These are phyloP conservation scores for Aleiodes leptofemur DNA, from an alignment of 2,888 invertebrate genomes.

Conservation along the genomic window DNA sequence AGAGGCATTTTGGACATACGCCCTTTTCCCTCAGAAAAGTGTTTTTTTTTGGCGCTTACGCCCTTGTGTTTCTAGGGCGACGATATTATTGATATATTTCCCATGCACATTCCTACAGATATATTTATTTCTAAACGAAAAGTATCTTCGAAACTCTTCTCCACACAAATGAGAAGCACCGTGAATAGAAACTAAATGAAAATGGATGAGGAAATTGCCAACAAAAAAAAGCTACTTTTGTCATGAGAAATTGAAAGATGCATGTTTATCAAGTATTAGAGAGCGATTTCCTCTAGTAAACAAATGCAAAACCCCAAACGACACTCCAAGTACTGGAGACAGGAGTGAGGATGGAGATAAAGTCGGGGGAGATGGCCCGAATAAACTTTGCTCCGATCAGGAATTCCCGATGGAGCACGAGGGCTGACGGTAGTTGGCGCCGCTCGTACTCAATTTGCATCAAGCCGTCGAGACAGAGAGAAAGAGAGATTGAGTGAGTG, in stretches of 20 bases:
- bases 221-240: neutral
- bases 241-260: neutral
- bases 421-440: constrained; percentile 60
- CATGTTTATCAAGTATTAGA: constrained; percentile 54
- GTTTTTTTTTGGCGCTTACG: no score
- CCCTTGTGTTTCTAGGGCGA: no score
- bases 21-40: no score
- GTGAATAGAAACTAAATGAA: constrained; percentile 10
- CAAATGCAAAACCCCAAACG: constrained; percentile 66
- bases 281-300: constrained; percentile 56
- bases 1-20: no score
- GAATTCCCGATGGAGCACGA: constrained; percentile 62
- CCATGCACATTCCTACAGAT: no score
- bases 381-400: constrained; percentile 68
- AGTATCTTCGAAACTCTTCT: neutral
- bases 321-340: constrained; percentile 59
- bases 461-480: constrained; percentile 58
- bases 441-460: constrained; percentile 73
- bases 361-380: constrained; percentile 57
- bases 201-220: neutral
- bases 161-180: neutral
- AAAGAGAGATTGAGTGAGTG: constrained; percentile 53
- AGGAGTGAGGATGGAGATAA: constrained; percentile 52
- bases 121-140: neutral
- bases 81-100: no score